phyloP scores from a whole-genome alignment of 2,888 invertebrate genomes.

The Strigamia transsilvanica region DNA sequence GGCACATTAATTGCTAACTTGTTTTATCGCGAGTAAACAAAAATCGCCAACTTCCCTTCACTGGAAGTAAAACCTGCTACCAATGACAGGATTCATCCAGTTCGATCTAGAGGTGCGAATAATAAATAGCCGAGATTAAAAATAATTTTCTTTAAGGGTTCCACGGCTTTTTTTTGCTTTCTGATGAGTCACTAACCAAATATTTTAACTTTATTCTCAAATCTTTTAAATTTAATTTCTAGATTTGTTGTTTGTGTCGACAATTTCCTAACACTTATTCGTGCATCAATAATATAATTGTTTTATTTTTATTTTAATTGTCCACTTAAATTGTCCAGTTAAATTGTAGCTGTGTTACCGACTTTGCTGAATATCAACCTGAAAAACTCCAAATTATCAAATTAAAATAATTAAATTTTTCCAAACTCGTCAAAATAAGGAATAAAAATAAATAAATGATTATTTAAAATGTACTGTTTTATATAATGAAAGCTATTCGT shows the following conservation, averaged over 20 bases:
- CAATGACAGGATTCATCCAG: slow-evolving; percentile 36
- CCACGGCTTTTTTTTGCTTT: neutral
- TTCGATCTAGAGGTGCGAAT: slow-evolving; percentile 47
- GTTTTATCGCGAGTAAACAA: neutral
- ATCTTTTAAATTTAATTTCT: neutral
- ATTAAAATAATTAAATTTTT: too few relatives aligned
- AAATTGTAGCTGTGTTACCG: neutral
- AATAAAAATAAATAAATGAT: too few relatives aligned
- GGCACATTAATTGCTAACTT: slow-evolving; percentile 9
- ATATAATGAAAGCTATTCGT: too few relatives aligned
- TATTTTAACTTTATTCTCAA: neutral
- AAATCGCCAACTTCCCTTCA: slow-evolving; percentile 21
- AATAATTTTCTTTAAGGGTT: slow-evolving; percentile 26
- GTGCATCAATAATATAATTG: neutral
- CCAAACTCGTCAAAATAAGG: too few relatives aligned
- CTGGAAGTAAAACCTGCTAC: slow-evolving; percentile 16
- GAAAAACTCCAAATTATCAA: neutral
- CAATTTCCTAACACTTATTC: neutral
- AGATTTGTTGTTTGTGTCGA: neutral
- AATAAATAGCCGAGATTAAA: slow-evolving; percentile 28
- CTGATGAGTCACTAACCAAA: neutral
- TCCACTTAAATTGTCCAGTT: neutral
- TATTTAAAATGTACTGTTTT: too few relatives aligned
- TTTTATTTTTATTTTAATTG: neutral
- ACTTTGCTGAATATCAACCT: slow-evolving; percentile 13